Conservation (phyloP, 2,888 invertebrate species). For the Philopedon plagiatum region DNA sequence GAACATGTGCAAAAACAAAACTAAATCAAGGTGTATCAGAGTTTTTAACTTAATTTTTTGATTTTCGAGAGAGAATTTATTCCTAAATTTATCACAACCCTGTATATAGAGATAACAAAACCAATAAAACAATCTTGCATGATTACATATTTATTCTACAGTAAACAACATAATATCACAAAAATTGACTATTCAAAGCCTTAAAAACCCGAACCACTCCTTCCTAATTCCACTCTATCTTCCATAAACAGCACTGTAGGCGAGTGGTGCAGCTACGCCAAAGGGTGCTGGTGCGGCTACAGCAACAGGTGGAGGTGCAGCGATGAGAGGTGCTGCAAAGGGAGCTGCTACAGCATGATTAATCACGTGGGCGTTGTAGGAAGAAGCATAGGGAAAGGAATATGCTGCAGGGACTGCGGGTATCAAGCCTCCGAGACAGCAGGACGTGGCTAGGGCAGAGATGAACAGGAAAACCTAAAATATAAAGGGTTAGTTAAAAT, state of each 20-base stretch:
- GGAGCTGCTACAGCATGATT: conserved; percentile 84
- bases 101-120: too few relatives aligned
- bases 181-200: not conserved
- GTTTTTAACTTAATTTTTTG: too few relatives aligned
- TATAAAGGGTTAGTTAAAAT: too few relatives aligned
- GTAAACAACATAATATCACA: not conserved
- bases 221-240: not conserved
- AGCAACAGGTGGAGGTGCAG: conserved; percentile 58
- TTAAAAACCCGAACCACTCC: not conserved
- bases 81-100: too few relatives aligned
- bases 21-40: too few relatives aligned
- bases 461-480: conserved; percentile 44
- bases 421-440: conserved; percentile 61
- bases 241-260: not conserved
- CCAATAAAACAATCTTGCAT: too few relatives aligned
- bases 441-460: conserved; percentile 38
- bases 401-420: conserved; percentile 70
- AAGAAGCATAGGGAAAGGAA: conserved; percentile 81
- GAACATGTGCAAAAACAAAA: too few relatives aligned
- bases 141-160: not conserved
- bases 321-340: conserved; percentile 67
- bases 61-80: too few relatives aligned
- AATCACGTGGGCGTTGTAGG: conserved; percentile 82
- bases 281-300: conserved; percentile 56
- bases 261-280: conserved; percentile 33